Evolutionary conservation across 2,113 vertebrate species (phyloP).

Genomic region (Leucopsar rothschildi): DNA sequence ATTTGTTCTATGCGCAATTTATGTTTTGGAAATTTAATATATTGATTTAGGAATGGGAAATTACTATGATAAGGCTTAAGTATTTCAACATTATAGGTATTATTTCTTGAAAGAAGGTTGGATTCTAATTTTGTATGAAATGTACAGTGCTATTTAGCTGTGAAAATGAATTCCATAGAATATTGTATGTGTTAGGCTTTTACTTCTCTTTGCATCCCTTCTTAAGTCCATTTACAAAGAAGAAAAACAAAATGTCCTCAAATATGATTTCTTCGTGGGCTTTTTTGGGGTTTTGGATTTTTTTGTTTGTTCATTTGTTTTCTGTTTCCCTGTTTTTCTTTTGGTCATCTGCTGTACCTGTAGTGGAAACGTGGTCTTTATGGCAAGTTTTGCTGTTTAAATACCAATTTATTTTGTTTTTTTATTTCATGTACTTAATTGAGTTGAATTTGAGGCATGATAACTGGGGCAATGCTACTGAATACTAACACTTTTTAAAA

Average conservation of each 20-base stretch:
- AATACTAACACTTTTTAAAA: not conserved
- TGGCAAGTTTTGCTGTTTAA: not conserved
- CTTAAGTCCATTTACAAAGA: not conserved
- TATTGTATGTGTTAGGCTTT: not conserved
- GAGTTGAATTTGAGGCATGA: not conserved
- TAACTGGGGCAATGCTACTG: not conserved
- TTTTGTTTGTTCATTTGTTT: not conserved
- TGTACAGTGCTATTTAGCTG: not conserved
- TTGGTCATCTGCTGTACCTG: not conserved
- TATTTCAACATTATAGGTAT: not conserved
- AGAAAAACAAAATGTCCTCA: not conserved
- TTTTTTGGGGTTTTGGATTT: not conserved
- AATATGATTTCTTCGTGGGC: not conserved
- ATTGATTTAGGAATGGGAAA: not conserved
- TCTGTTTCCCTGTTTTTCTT: not conserved
- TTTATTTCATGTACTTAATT: not conserved
- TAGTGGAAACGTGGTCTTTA: not conserved
- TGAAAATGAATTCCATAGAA: not conserved
- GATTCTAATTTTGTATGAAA: not conserved
- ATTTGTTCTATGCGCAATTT: not conserved
- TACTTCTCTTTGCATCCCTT: not conserved
- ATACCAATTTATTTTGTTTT: not conserved
- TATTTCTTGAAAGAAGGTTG: not conserved
- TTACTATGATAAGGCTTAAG: not conserved
- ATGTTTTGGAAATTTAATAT: not conserved